phyloP scores from a whole-genome alignment of 2,888 invertebrate genomes.

The Melangyna quadrimaculata region DNA sequence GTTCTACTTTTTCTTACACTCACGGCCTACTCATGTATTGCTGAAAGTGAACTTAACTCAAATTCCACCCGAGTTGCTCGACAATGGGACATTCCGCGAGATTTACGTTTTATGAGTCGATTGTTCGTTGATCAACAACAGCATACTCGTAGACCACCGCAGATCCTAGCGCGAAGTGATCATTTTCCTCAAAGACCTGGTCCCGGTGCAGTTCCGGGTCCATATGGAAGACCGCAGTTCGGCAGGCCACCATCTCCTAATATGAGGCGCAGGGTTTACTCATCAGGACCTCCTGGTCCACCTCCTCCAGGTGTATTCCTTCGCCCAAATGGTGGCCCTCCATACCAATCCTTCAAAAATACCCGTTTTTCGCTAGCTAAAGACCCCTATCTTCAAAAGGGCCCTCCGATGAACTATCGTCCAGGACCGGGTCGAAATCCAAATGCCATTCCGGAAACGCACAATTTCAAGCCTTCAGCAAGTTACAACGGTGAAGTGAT shows the following conservation, averaged over 20 bases:
- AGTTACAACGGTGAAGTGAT: slow-evolving; percentile 76
- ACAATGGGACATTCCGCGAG: slow-evolving; percentile 59
- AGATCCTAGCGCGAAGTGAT: slow-evolving; percentile 74
- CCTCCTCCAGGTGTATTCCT: slow-evolving; percentile 64
- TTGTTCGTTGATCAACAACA: slow-evolving; percentile 47
- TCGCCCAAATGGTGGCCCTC: slow-evolving; percentile 35
- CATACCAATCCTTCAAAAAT: slow-evolving; percentile 73
- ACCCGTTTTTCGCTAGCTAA: slow-evolving; percentile 74
- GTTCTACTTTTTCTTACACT: slow-evolving; percentile 38
- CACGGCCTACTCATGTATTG: slow-evolving; percentile 9
- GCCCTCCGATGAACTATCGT: slow-evolving; percentile 58
- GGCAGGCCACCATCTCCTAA: slow-evolving; percentile 59
- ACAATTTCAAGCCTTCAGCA: slow-evolving; percentile 78
- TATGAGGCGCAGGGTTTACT: slow-evolving; percentile 48
- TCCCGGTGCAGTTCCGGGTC: slow-evolving; percentile 35
- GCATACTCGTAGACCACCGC: slow-evolving; percentile 57
- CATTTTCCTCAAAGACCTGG: slow-evolving; percentile 57
- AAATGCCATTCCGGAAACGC: slow-evolving; percentile 66
- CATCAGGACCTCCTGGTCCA: slow-evolving; percentile 47
- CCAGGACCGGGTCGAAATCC: slow-evolving; percentile 48
- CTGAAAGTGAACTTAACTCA: slow-evolving; percentile 41
- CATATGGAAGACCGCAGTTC: slow-evolving; percentile 49
- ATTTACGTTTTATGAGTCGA: slow-evolving; percentile 48
- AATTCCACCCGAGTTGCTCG: slow-evolving; percentile 38
- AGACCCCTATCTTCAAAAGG: slow-evolving; percentile 61